These are phyloP conservation scores for Polyommatus iphigenia DNA, from an alignment of 2,888 invertebrate genomes.

Conservation along the genomic window DNA sequence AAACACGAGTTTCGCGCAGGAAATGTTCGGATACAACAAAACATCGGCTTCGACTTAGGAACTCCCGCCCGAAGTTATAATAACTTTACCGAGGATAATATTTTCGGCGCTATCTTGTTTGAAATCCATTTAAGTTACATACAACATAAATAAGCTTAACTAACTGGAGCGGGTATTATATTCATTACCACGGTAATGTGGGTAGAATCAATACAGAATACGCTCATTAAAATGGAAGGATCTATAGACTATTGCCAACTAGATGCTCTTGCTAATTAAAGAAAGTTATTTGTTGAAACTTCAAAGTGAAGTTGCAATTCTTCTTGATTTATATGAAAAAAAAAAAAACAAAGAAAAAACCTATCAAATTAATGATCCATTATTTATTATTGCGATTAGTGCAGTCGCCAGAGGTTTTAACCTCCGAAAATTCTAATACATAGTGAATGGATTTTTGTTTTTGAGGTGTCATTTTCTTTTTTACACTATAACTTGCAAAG, in stretches of 20 bases:
- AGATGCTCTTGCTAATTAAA: not conserved
- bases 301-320: not conserved
- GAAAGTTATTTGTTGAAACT: not conserved
- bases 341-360: no score
- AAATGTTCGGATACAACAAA: not conserved
- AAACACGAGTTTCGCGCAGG: not conserved
- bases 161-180: constrained; percentile 12
- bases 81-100: constrained; percentile 22
- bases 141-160: not conserved
- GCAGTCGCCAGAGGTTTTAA: no score
- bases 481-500: no score
- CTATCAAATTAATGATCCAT: no score
- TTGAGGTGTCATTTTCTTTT: no score
- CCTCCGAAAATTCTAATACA: no score
- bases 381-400: no score
- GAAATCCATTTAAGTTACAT: constrained; percentile 19
- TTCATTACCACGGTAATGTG: constrained; percentile 29
- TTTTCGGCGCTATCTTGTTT: not conserved
- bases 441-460: no score
- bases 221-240: not conserved
- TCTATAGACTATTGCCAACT: not conserved
- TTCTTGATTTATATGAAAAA: no score
- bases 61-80: constrained; percentile 3
- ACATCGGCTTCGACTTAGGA: not conserved
- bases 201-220: constrained; percentile 29